phyloP scores from a whole-genome alignment of 2,797 vertebrate species.

The Heterohyrax brucei region DNA sequence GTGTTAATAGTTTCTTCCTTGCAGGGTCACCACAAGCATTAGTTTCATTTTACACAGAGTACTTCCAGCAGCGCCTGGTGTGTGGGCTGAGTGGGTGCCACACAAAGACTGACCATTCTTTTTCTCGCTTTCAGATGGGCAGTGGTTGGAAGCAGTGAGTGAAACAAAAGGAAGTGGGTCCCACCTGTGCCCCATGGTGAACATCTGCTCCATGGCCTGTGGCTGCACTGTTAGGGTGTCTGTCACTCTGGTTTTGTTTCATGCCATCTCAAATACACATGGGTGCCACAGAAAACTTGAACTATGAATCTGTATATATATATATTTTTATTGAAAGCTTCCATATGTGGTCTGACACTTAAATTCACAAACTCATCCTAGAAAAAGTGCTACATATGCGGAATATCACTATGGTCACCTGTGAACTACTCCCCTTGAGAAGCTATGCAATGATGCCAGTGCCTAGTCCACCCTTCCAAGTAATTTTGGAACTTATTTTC shows the following conservation, averaged over 20 bases:
- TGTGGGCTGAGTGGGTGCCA: not conserved
- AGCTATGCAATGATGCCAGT: too few relatives aligned
- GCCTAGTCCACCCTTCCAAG: too few relatives aligned
- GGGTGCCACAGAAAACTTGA: not conserved
- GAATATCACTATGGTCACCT: too few relatives aligned
- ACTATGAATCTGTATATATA: not conserved
- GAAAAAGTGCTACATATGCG: too few relatives aligned
- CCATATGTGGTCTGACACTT: too few relatives aligned
- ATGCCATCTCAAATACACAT: fast-evolving
- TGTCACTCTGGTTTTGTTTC: not conserved
- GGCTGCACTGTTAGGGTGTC: too few relatives aligned
- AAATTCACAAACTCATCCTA: too few relatives aligned
- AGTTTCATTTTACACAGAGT: not conserved
- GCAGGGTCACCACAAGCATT: not conserved
- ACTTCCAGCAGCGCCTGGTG: not conserved
- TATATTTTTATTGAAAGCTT: too few relatives aligned
- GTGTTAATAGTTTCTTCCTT: not conserved
- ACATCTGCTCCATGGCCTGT: not conserved
- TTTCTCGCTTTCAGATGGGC: not conserved
- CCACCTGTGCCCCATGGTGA: too few relatives aligned
- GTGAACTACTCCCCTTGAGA: too few relatives aligned
- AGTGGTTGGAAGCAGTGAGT: not conserved
- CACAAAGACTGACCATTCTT: not conserved
- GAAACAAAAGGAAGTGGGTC: not conserved
- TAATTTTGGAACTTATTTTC: too few relatives aligned